These are phyloP conservation scores for Dastarcus helophoroides DNA, from an alignment of 2,888 invertebrate genomes.

Conservation along the genomic window DNA sequence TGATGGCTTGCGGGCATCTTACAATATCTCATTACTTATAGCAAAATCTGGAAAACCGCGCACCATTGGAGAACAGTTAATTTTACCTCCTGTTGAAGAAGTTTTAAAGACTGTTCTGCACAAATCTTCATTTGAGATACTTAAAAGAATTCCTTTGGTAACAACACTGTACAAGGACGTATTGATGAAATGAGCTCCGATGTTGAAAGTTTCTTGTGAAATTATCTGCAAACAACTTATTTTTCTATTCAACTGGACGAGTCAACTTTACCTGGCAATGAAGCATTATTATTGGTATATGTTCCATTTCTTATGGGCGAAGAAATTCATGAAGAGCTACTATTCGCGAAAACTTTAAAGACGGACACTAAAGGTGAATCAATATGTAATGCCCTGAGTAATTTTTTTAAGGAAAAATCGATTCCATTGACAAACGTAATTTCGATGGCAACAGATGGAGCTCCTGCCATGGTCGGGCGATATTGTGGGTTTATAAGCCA, in stretches of 20 bases:
- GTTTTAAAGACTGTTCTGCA: constrained; percentile 19
- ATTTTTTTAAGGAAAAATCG: constrained; percentile 15
- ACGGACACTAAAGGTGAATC: constrained; percentile 29
- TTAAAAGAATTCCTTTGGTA: constrained; percentile 21
- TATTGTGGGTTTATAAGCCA: constrained; percentile 26
- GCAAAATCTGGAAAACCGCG: constrained; percentile 24
- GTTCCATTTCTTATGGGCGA: constrained; percentile 36
- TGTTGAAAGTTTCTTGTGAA: constrained; percentile 26
- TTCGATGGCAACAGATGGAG: constrained; percentile 26
- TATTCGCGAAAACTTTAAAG: constrained; percentile 27
- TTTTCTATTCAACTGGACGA: constrained; percentile 32
- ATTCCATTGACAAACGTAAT: constrained; percentile 21
- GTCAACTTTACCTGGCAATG: constrained; percentile 27
- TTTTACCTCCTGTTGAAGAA: constrained; percentile 24
- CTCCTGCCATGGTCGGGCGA: constrained; percentile 24
- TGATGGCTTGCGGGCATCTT: constrained; percentile 20
- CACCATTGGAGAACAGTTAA: constrained; percentile 25
- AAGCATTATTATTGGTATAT: constrained; percentile 25
- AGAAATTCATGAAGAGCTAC: constrained; percentile 27
- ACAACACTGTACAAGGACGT: constrained; percentile 14
- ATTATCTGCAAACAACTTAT: constrained; percentile 23
- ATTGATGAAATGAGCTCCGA: constrained; percentile 23
- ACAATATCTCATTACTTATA: constrained; percentile 21
- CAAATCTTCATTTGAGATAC: constrained; percentile 22
- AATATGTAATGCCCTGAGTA: constrained; percentile 18